phyloP scores from a whole-genome alignment of 2,888 invertebrate genomes.

The Hirtodrosophila trivittata region DNA sequence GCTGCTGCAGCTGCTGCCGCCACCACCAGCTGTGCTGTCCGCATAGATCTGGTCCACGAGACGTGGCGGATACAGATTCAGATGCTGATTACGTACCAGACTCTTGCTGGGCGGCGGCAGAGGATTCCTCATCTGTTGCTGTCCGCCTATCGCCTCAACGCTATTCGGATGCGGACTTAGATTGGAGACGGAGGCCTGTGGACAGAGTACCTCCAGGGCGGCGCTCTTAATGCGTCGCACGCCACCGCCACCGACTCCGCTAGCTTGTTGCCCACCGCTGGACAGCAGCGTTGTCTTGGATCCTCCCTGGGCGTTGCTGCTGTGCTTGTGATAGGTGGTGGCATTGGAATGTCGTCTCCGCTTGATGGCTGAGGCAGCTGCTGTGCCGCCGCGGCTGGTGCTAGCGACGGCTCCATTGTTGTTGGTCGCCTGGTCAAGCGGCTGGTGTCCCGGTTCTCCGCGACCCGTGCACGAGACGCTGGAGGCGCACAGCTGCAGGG shows the following conservation, averaged over 20 bases:
- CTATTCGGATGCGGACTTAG: slow-evolving; percentile 92
- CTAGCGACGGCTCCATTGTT: slow-evolving; percentile 15
- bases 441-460: slow-evolving; percentile 26
- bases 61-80: slow-evolving; percentile 87
- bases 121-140: slow-evolving; percentile 87
- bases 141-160: slow-evolving; percentile 89
- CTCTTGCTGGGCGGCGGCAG: slow-evolving; percentile 89
- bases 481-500: slow-evolving; percentile 84
- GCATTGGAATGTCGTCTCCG: slow-evolving; percentile 84
- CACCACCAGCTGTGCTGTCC: slow-evolving; percentile 35
- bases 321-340: slow-evolving; percentile 76
- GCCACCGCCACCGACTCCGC: slow-evolving; percentile 33
- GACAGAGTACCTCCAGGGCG: slow-evolving; percentile 89
- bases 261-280: slow-evolving; percentile 3
- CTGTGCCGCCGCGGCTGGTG: slow-evolving; percentile 27
- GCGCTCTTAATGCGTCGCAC: slow-evolving; percentile 89
- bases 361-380: slow-evolving; percentile 64
- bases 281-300: slow-evolving; percentile 52
- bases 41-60: slow-evolving; percentile 64
- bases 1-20: slow-evolving; percentile 73
- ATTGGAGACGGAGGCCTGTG: slow-evolving; percentile 88
- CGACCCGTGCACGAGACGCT: slow-evolving; percentile 33
- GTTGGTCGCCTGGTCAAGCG: slow-evolving; percentile 1
- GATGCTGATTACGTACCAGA: slow-evolving; percentile 88
- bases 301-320: slow-evolving; percentile 25